Evolutionary conservation across 2,797 vertebrate species (phyloP).

Genomic region (Chaetophractus vellerosus): DNA sequence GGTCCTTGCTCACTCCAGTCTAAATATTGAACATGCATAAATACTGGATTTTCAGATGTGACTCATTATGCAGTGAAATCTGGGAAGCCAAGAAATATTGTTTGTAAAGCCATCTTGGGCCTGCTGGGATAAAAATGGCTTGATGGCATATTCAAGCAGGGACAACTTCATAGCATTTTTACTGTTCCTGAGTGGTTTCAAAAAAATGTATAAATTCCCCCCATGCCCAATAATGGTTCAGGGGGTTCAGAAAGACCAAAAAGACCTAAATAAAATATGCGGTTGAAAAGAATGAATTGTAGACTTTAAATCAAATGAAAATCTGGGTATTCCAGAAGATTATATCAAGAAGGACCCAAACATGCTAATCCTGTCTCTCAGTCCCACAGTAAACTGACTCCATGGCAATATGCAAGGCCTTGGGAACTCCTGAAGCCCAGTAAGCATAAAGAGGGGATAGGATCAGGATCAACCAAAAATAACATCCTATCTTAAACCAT

Average conservation of each 20-base stretch:
- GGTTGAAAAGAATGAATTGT: background rate
- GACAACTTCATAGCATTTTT: background rate
- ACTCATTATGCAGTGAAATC: background rate
- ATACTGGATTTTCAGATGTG: background rate
- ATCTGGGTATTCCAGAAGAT: background rate
- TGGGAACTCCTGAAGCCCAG: background rate
- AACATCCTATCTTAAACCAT: too few species aligned
- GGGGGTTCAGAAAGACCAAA: background rate
- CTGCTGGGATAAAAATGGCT: background rate
- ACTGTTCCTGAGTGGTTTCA: background rate
- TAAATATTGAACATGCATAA: background rate
- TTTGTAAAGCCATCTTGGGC: background rate
- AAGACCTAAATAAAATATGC: background rate
- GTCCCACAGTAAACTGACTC: fast-evolving
- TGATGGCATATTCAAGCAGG: background rate
- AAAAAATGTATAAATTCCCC: background rate
- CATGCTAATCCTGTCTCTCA: background rate
- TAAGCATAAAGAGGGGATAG: background rate
- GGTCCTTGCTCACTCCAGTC: background rate
- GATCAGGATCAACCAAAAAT: background rate
- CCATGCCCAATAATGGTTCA: background rate
- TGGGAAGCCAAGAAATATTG: background rate
- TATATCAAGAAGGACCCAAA: background rate
- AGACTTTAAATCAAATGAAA: background rate
- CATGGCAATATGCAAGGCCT: fast-evolving